Conservation (phyloP, 2,797 vertebrate species). For the Thripadectes ignobilis region DNA sequence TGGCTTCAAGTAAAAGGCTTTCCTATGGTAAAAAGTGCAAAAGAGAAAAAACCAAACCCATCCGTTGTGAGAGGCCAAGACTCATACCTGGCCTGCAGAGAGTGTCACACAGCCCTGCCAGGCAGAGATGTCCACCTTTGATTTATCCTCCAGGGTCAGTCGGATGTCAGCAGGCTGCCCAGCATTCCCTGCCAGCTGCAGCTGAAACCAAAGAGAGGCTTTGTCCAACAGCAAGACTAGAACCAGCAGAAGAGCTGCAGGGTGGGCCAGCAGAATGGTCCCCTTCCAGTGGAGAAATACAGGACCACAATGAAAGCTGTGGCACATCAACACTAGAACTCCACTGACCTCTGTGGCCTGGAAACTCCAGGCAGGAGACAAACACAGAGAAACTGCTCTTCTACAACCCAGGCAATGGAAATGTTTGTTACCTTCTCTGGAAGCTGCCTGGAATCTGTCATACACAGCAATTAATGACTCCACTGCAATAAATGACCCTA, state of each 20-base stretch:
- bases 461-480: background rate
- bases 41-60: background rate
- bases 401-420: background rate
- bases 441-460: background rate
- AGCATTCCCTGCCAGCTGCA: slow-evolving; percentile 76
- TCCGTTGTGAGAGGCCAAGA: background rate
- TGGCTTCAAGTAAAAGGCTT: background rate
- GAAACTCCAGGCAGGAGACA: background rate
- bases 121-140: slow-evolving; percentile 61
- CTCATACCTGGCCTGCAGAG: slow-evolving; percentile 79
- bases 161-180: slow-evolving; percentile 74
- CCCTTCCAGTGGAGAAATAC: background rate
- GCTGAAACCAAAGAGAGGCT: slow-evolving; percentile 60
- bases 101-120: slow-evolving; percentile 80
- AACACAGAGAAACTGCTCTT: background rate
- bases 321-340: background rate
- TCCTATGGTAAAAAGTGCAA: background rate
- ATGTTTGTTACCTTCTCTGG: background rate
- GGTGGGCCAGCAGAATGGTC: background rate
- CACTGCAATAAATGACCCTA: background rate
- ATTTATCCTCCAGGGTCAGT: slow-evolving; percentile 76
- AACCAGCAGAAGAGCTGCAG: background rate
- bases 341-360: rapidly evolving
- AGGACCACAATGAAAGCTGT: background rate
- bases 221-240: background rate